A percentile compares a stretch with the other conserved stretches of the same genome.
Conservation (phyloP, 2,888 invertebrate species). For the Caenorhabditis sp. region DNA sequence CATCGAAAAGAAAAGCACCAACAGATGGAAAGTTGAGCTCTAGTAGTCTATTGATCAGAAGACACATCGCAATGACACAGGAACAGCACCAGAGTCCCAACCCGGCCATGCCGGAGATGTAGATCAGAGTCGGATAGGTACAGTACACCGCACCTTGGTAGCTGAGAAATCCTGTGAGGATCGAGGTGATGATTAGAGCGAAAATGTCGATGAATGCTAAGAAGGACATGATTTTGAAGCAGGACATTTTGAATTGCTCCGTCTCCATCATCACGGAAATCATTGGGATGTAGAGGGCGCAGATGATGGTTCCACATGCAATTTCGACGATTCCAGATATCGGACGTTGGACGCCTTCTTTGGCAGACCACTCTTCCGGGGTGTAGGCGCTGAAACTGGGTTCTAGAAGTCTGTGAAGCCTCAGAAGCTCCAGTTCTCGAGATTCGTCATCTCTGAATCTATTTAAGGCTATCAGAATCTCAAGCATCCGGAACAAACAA, state of each 20-base stretch:
- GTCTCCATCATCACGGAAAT: slow-evolving; percentile 51
- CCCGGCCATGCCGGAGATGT: slow-evolving; percentile 52
- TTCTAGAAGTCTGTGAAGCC: no score
- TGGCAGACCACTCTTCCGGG: slow-evolving; percentile 34
- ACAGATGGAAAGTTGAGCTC: slow-evolving; percentile 55
- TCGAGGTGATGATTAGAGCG: slow-evolving; percentile 46
- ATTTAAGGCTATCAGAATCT: no score
- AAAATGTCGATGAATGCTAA: slow-evolving; percentile 62
- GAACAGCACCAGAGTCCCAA: slow-evolving; percentile 66
- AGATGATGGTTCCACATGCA: slow-evolving; percentile 32
- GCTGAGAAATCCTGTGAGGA: slow-evolving; percentile 52
- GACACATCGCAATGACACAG: slow-evolving; percentile 63
- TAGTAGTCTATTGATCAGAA: slow-evolving; percentile 66
- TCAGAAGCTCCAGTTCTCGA: no score
- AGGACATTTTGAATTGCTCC: slow-evolving; percentile 56
- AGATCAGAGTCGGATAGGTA: slow-evolving; percentile 62
- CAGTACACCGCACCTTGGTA: slow-evolving; percentile 67
- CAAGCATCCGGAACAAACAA: no score
- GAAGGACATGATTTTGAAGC: slow-evolving; percentile 69
- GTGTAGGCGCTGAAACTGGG: slow-evolving; percentile 10
- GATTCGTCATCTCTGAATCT: no score
- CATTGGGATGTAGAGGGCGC: slow-evolving; percentile 57
- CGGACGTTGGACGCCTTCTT: slow-evolving; percentile 33
- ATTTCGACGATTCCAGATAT: slow-evolving; percentile 43
- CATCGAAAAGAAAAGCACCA: slow-evolving; percentile 47